These are phyloP conservation scores for Clarias macrocephalus DNA, from an alignment of 2,113 vertebrate species.

Conservation along the genomic window DNA sequence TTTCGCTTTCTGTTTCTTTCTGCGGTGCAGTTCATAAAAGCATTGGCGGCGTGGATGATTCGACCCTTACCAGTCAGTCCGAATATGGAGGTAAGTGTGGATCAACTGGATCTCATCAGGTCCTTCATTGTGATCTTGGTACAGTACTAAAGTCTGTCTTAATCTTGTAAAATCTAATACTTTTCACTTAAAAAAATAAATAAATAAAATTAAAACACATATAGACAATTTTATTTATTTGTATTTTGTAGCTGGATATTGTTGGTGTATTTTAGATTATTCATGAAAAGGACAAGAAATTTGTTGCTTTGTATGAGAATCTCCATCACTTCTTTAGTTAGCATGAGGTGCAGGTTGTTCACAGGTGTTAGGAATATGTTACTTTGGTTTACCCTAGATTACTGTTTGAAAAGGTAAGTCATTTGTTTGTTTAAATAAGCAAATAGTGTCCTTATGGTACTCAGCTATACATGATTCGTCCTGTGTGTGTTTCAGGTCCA, in stretches of 20 bases:
- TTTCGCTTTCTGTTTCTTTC: conserved; percentile 36
- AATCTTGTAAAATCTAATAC: neutral
- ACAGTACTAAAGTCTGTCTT: neutral
- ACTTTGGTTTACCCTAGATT: neutral
- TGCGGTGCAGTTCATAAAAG: conserved; percentile 78
- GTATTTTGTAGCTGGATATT: neutral
- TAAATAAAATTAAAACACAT: no score
- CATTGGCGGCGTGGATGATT: conserved; percentile 79
- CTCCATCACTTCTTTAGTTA: neutral
- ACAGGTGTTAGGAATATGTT: neutral
- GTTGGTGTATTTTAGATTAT: neutral
- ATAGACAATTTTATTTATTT: neutral
- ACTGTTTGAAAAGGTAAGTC: neutral
- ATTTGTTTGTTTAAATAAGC: neutral
- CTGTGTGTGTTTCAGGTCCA: conserved; percentile 70
- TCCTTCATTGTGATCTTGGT: neutral
- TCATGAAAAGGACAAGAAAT: neutral
- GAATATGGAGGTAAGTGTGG: conserved; percentile 83
- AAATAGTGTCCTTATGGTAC: neutral
- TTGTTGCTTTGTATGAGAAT: neutral
- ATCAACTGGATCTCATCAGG: neutral
- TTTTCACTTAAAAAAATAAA: no score
- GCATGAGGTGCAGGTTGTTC: neutral
- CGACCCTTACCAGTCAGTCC: conserved; percentile 77
- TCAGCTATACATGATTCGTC: neutral